Conservation (phyloP, 1,140 invertebrate genomes). For the Wasmannia auropunctata region DNA sequence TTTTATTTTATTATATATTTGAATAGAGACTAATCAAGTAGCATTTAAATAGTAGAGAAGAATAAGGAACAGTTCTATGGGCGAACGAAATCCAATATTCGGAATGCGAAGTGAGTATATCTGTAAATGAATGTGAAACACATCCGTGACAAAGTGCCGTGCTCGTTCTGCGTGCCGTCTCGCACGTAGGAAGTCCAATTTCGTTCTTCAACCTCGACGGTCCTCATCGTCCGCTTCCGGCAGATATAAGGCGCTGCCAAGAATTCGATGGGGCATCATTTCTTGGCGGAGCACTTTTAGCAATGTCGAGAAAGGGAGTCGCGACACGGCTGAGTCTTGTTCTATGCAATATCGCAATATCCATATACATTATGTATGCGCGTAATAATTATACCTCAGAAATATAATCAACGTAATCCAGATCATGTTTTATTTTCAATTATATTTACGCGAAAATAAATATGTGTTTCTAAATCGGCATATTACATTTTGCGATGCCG, state of each 20-base stretch:
- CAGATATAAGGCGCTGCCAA: slow-evolving; percentile 43
- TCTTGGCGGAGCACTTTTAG: slow-evolving; percentile 48
- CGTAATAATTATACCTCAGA: slow-evolving; percentile 26
- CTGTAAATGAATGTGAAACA: slow-evolving; percentile 51
- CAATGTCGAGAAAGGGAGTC: background rate
- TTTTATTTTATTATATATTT: background rate
- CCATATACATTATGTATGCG: background rate
- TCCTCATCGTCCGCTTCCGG: slow-evolving; percentile 38
- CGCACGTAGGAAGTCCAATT: slow-evolving; percentile 41
- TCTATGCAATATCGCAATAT: background rate
- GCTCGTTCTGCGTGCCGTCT: slow-evolving; percentile 11
- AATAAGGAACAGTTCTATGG: background rate
- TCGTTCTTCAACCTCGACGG: slow-evolving; percentile 48
- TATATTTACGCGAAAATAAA: background rate
- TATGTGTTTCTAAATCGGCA: background rate
- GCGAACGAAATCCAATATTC: slow-evolving; percentile 10
- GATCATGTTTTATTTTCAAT: background rate
- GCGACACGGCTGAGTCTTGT: background rate
- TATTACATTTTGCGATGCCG: background rate
- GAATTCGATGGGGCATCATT: slow-evolving; percentile 62
- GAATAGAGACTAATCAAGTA: background rate
- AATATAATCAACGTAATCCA: background rate
- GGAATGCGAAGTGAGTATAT: background rate
- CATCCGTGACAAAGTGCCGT: slow-evolving; percentile 44
- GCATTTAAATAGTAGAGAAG: background rate